Evolutionary conservation across 2,888 invertebrate species (phyloP), one percentile per base, ranked within the genome.

Genomic region (Chesias legatella): DNA sequence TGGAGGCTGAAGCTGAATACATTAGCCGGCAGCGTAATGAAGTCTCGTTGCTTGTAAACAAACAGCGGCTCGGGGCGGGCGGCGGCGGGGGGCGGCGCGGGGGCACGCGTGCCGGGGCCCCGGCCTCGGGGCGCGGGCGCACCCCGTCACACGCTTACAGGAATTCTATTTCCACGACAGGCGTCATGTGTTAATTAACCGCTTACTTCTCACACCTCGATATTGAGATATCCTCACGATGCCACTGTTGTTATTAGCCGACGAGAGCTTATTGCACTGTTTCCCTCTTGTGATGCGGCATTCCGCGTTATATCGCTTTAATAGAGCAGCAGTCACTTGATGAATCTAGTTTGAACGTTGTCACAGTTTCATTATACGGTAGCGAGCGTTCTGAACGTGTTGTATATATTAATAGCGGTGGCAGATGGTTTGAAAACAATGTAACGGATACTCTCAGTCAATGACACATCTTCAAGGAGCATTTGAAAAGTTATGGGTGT

Each of bases 1-100:
- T 84, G 83, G 78, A 85, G 86, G 85, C 85, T 86, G 86, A 86
- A 88, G 88, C 86, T 85, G 88, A 88, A 88, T 88, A 88, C 88
- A 88, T 88, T 88, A 88, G 86, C 86, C 83, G 75, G 77, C 79
- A 82, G 85, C 84, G 86, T 88, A 88, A 88, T 88, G 88, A 88
- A 88, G 86, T 86, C 88, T 86, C 81, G 84, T 76, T 74, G 85
- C 77, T 85, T 88, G 88, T 88, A 88, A 86, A 88, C 86, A 88
- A 88, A 88, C 83, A 84, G 66, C 56, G 56, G 3, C 3, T 3
- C 13, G 70, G 70, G 65, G 59, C 66, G 57, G 60, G 62, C 61
- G 61, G 62, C 56, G 53, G 51, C 51, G 53, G 62, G 39, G 33
- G 35, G 47, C 55, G 49, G 51, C 48, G 53, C 52, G 55, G 51